Evolutionary conservation across 2,888 invertebrate genomes (phyloP), one percentile per base, ranked within the genome.

Genomic region (Lasioglossum calceatum): DNA sequence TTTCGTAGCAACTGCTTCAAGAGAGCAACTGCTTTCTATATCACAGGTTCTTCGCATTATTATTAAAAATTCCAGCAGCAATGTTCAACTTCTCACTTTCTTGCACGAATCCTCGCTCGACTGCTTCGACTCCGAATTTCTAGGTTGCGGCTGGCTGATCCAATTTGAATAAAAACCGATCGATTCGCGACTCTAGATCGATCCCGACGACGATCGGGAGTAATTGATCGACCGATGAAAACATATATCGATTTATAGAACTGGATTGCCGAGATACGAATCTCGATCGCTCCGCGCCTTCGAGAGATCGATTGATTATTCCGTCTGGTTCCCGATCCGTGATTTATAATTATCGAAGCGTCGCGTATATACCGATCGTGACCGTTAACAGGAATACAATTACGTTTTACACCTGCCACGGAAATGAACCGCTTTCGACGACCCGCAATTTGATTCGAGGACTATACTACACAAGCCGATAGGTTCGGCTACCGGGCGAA

Each of bases 401-500:
- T 47, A 42, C 44, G 67, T 44, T 77, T 74, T 39, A 27, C 67
- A n/a, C 23, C 32, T 75, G 75, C 27, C 19, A 4, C 19, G 44
- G 10, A 47, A 81, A 74, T 50, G 42, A 64, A 61, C n/a, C 50
- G 71, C 2, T 64, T 81, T 27, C 44, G 50, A 67, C 67, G 23
- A 72, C 64, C 36, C 79, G 58, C n/a, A 54, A 44, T 70, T 75
- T 84, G 64, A 83, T 81, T 58, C 70, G 47, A 44, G 47, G n/a
- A 42, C 50, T 23, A 58, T 79, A 71, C 64, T 72, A 71, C 67
- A 19, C 54, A 23, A 8, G 0, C 74, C 75, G 67, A 80, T 73
- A 79, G 79, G 73, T 79, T 61, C 61, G 23, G 27, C 42, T 32
- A 32, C 23, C 23, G 75, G 75, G 19, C 16, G 36, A 85, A 85